phyloP scores from a whole-genome alignment of 2,797 vertebrate species.

The Selene dorsalis region DNA sequence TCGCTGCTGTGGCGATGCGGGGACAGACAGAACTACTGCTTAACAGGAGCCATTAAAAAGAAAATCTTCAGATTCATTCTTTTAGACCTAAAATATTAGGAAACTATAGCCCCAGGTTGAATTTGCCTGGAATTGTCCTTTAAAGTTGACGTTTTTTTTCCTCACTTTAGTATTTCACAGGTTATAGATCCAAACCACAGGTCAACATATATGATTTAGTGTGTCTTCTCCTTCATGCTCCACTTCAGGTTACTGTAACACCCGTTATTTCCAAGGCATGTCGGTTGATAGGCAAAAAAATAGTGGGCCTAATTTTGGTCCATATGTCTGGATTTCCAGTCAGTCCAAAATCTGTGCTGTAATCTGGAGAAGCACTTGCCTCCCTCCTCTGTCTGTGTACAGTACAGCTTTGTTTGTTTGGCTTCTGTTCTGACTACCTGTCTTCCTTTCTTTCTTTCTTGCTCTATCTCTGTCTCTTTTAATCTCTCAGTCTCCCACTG shows the following conservation, averaged over 20 bases:
- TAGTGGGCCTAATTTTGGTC: slow-evolving; percentile 60
- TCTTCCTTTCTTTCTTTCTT: slow-evolving; percentile 9
- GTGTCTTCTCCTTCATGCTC: slow-evolving; percentile 56
- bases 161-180: slow-evolving; percentile 1
- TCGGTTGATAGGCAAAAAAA: slow-evolving; percentile 67
- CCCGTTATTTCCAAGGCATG: slow-evolving; percentile 59
- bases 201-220: slow-evolving; percentile 39
- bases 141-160: too few species aligned
- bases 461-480: slow-evolving; percentile 9
- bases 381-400: slow-evolving; percentile 20
- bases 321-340: slow-evolving; percentile 69
- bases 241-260: slow-evolving; percentile 66
- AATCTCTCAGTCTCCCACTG: slow-evolving; percentile 21
- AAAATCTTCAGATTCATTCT: too few species aligned
- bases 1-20: too few species aligned
- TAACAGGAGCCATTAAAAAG: too few species aligned
- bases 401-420: slow-evolving; percentile 37
- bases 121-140: too few species aligned
- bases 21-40: too few species aligned
- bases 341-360: slow-evolving; percentile 64
- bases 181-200: slow-evolving; percentile 12
- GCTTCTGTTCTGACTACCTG: slow-evolving; percentile 27
- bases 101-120: too few species aligned
- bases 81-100: too few species aligned
- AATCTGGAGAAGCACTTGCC: slow-evolving; percentile 73